Percentiles rank a stretch among this genome's conserved stretches.
Conservation (phyloP, 2,797 vertebrate species). For the Leptoclinus maculatus region DNA sequence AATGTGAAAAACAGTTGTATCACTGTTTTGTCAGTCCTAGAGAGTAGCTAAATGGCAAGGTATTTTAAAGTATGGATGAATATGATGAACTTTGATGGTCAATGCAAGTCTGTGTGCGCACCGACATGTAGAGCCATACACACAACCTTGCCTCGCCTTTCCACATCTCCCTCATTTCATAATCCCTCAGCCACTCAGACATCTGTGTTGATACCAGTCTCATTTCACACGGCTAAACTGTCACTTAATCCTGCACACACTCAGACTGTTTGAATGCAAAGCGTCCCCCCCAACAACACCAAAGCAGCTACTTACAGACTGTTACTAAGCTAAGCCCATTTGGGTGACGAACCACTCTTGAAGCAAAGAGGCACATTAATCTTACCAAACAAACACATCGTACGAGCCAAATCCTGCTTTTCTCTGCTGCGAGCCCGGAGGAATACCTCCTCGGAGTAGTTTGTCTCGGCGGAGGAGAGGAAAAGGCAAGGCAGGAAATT, state of each 20-base stretch:
- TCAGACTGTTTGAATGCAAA: background rate
- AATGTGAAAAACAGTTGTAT: background rate
- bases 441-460: constrained; percentile 34
- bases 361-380: constrained; percentile 48
- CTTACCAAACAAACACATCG: constrained; percentile 29
- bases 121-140: background rate
- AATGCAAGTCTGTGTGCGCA: too few species aligned
- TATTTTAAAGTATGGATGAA: background rate
- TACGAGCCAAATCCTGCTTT: constrained; percentile 33
- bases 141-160: background rate
- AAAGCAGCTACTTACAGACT: background rate
- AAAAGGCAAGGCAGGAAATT: constrained; percentile 84
- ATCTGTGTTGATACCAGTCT: background rate
- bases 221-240: background rate
- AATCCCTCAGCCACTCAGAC: background rate
- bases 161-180: background rate
- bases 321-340: constrained; percentile 47
- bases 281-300: background rate
- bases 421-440: constrained; percentile 26
- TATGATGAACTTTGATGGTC: too few species aligned
- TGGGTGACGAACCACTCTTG: constrained; percentile 17
- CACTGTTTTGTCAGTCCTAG: background rate
- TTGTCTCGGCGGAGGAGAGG: constrained; percentile 66
- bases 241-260: background rate
- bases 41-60: too few species aligned